Conservation (phyloP, 2,888 invertebrate genomes). For the Herminia tarsipennalis region DNA sequence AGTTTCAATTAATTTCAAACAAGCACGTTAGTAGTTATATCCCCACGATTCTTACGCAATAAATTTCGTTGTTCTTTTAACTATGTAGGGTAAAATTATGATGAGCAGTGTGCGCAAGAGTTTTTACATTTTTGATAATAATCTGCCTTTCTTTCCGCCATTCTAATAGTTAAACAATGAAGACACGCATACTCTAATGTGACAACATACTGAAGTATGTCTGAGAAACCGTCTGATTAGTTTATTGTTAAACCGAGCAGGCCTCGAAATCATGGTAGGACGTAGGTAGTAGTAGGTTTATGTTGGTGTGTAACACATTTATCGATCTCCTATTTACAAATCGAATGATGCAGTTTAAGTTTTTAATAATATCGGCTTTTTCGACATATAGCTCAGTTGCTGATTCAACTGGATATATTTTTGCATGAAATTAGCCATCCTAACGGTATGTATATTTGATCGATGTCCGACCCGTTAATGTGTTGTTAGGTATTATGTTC, state of each 20-base stretch:
- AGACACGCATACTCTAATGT: conserved; percentile 9
- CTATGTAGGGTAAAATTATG: conserved; percentile 24
- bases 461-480: too few relatives aligned
- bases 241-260: not conserved
- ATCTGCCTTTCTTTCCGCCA: conserved; percentile 39
- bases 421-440: too few relatives aligned
- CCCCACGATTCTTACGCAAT: conserved; percentile 36
- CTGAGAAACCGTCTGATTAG: not conserved
- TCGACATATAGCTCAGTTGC: too few relatives aligned
- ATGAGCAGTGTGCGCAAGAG: conserved; percentile 18
- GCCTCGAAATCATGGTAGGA: too few relatives aligned
- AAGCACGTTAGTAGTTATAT: conserved; percentile 16
- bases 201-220: conserved; percentile 11
- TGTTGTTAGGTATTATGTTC: too few relatives aligned
- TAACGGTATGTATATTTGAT: too few relatives aligned
- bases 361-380: too few relatives aligned
- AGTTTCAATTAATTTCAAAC: conserved; percentile 16
- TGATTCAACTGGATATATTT: too few relatives aligned
- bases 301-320: too few relatives aligned
- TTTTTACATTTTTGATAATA: conserved; percentile 29
- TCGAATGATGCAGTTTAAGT: too few relatives aligned
- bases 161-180: conserved; percentile 43
- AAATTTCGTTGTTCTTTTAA: conserved; percentile 20
- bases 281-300: too few relatives aligned
- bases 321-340: too few relatives aligned